These are phyloP conservation scores for Puma concolor DNA, from an alignment of 2,113 vertebrate genomes.

Conservation along the genomic window DNA sequence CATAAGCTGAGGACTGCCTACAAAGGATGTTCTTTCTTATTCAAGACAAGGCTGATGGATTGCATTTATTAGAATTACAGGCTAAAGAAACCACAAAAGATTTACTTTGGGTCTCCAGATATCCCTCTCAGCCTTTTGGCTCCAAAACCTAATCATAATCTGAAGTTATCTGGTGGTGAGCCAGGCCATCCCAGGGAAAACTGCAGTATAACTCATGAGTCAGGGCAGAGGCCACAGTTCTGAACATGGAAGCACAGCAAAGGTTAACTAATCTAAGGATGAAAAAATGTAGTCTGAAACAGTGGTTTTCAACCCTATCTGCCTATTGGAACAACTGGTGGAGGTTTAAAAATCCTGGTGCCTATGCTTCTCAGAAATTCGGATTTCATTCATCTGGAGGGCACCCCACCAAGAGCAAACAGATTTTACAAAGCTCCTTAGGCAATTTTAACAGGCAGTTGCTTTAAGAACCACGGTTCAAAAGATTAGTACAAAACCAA, in stretches of 20 bases:
- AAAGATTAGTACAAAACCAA: background rate
- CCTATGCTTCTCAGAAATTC: background rate
- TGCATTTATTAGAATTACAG: conserved; percentile 45
- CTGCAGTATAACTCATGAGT: background rate
- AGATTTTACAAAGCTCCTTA: background rate
- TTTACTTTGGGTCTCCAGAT: conserved; percentile 1
- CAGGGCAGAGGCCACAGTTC: background rate
- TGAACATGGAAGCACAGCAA: background rate
- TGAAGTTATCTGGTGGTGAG: conserved; percentile 21
- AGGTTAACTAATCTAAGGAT: background rate
- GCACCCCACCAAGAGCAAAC: background rate
- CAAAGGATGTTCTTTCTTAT: conserved; percentile 12
- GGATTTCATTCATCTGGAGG: background rate
- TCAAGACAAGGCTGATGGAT: background rate
- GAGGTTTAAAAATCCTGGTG: background rate
- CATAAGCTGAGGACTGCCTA: background rate
- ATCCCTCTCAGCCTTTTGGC: conserved; percentile 32
- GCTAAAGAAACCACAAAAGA: conserved; percentile 37
- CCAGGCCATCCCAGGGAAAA: background rate
- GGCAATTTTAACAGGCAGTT: background rate
- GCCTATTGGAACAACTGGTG: background rate
- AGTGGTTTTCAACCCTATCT: background rate
- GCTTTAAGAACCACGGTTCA: background rate
- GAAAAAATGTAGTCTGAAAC: background rate
- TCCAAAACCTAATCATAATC: conserved; percentile 32